These are phyloP conservation scores for Mormyrus hasselquistii DNA, from an alignment of 2,797 vertebrate species.

Conservation along the genomic window DNA sequence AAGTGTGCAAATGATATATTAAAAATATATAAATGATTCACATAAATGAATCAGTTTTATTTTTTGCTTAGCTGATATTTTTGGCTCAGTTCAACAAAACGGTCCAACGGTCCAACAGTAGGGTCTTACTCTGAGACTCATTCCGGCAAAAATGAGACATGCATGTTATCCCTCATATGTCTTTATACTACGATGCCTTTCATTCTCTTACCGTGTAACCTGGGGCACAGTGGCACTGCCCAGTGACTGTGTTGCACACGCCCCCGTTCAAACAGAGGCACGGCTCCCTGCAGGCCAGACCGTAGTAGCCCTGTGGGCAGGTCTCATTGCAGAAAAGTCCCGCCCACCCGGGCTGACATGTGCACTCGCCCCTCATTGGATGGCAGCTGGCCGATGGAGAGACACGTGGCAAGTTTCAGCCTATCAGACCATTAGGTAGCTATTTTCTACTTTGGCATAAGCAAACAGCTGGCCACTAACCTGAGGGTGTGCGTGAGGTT, in stretches of 20 bases:
- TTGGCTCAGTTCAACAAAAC: neutral
- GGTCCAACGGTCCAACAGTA: neutral
- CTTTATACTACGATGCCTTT: neutral
- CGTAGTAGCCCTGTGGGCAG: slow-evolving; percentile 73
- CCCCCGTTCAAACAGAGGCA: slow-evolving; percentile 87
- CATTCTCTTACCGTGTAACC: slow-evolving; percentile 75
- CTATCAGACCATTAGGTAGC: neutral
- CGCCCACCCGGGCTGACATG: slow-evolving; percentile 79
- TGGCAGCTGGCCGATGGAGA: slow-evolving; percentile 69
- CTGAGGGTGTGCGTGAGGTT: slow-evolving; percentile 76
- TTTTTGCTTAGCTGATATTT: neutral
- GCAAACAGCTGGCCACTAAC: slow-evolving; percentile 46
- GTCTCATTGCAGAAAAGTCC: slow-evolving; percentile 86
- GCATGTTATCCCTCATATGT: neutral
- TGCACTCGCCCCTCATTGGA: slow-evolving; percentile 83
- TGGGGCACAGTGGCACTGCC: slow-evolving; percentile 69
- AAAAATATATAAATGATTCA: neutral
- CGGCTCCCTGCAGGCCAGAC: slow-evolving; percentile 74
- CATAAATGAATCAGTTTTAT: neutral
- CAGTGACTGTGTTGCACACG: slow-evolving; percentile 67
- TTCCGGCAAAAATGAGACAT: neutral
- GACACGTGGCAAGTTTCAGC: neutral
- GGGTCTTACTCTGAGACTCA: neutral
- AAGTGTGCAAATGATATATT: neutral
- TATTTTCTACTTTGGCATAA: neutral